Evolutionary conservation across 2,888 invertebrate genomes (phyloP), one percentile per base, ranked within the genome.

Genomic region (Trachelus troglodyta): DNA sequence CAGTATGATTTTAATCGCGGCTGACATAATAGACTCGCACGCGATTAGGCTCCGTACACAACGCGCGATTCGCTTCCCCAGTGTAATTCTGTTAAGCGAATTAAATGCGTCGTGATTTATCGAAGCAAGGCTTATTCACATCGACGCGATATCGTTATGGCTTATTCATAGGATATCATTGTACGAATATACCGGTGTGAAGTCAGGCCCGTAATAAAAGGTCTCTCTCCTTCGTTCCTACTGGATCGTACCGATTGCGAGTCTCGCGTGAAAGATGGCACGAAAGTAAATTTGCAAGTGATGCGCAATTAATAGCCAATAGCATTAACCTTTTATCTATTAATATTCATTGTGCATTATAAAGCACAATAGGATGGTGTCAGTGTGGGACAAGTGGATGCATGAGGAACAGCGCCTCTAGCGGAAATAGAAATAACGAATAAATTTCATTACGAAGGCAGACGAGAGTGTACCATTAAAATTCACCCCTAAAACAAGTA

Each of bases 331-430:
- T 87, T 85, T 77, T 85, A 79, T 56, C 80, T 78, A 81, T 88
- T 81, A 89, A 90, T 90, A 90, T 90, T 90, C 89, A 89, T 88
- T 80, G 84, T 76, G 78, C 79, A 86, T 89, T 86, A 86, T 81
- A 81, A 77, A 77, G 82, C 81, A 85, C 85, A 85, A 87, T 86
- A 81, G 82, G 77, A 75, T 30, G 77, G 81, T 76, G 79, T 81
- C 81, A 75, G 74, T 33, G 31, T 83, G 75, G 82, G 78, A 83
- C 82, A 85, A 84, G 73, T 79, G 80, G 79, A 84, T 83, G 83
- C 77, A 84, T 83, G 79, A 82, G 69, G 79, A 81, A 80, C 83
- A 34, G 56, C 56, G 56, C 56, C 56, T 23, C 23, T 56, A 23
- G 56, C 56, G 56, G 56, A 56, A 56, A 56, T 56, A 56, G 56